Evolutionary conservation across 2,888 invertebrate genomes (phyloP), one percentile per base, ranked within the genome.

Genomic region (Stenichneumon culpator): DNA sequence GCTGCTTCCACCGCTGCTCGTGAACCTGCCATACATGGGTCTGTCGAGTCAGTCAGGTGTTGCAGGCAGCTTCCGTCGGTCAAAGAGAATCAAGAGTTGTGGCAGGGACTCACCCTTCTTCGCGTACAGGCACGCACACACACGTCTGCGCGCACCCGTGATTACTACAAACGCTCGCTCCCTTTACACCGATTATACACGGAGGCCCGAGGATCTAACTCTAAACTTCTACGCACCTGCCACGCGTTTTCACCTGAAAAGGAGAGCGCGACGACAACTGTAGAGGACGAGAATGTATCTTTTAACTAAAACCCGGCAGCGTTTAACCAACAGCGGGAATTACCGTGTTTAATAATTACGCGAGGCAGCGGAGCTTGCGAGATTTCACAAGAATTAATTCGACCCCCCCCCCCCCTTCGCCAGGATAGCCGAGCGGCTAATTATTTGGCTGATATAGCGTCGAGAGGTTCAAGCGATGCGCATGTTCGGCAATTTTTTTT

Each of bases 21-120:
- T 86, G 87, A 86, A 88, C 86, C 87, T 89, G 89, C 86, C 90
- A 88, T 88, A 91, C 89, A 90, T 88, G 89, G 89, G 89, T 88
- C 88, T 89, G 88, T 88, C 90, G 89, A 90, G 90, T 91, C 90
- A 90, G 92, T 93, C 93, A 92, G 92, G 92, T 93, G 92, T 93
- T 92, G 91, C 89, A 90, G 90, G 90, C 92, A 92, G 92, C 89
- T 90, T 88, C 87, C 88, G 88, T 87, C 88, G 88, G 89, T 93
- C 92, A 91, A 91, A 93, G 91, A 89, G 90, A 91, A 90, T 90
- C 92, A 90, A 90, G 89, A 89, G 88, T 90, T 89, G 88, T 86
- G 87, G 79, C 82, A 70, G 84, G 86, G 88, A 87, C 87, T 83
- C 84, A 32, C 67, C 52, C 84, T 74, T 86, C 82, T 83, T 80